Evolutionary conservation across 2,888 invertebrate species (phyloP), one percentile per base, ranked within the genome.

Genomic region (Loripinus fragilis): DNA sequence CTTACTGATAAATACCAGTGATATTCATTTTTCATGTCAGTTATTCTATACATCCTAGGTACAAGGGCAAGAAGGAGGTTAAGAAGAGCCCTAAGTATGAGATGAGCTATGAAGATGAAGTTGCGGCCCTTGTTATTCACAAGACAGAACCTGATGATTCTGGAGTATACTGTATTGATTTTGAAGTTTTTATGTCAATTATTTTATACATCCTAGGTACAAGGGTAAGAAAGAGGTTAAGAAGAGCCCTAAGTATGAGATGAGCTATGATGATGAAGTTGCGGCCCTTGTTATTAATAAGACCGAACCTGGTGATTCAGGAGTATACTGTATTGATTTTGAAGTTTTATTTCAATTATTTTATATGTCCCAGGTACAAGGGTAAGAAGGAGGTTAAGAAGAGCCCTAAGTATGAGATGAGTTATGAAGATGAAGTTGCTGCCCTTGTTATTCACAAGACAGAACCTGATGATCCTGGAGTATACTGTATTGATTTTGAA

Each of bases 231-330:
- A 89, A 71, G 91, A 91, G 81, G 83, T 93, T 28, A 88, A 86
- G 78, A 88, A 90, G 86, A 89, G 89, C 55, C 85, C 90, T 25
- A 91, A 90, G 74, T 91, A 91, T 75, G 90, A 90, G 77, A 91
- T 92, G 87, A 90, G 88, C 71, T 90, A 91, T 42, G 91, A 91
- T 74, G 90, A 91, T 68, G 90, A 90, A 52, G 87, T 90, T 55
- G 90, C 91, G 23, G 80, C 90, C 60, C 94, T 99, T 70, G 96
- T 96, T 41, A 96, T 98, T 87, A 96, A 91, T 74, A 89, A 91
- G 65, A 90, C 91, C 2, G 89, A 91, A 67, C 87, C 89, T 33
- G 86, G 82, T 5, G 92, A 93, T 81, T 86, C 90, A 41, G 93
- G 91, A 45, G 86, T 86, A 15, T 93, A 93, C 88, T 83, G 84